Evolutionary conservation across 2,113 vertebrate species (phyloP).

Genomic region (Lathamus discolor): DNA sequence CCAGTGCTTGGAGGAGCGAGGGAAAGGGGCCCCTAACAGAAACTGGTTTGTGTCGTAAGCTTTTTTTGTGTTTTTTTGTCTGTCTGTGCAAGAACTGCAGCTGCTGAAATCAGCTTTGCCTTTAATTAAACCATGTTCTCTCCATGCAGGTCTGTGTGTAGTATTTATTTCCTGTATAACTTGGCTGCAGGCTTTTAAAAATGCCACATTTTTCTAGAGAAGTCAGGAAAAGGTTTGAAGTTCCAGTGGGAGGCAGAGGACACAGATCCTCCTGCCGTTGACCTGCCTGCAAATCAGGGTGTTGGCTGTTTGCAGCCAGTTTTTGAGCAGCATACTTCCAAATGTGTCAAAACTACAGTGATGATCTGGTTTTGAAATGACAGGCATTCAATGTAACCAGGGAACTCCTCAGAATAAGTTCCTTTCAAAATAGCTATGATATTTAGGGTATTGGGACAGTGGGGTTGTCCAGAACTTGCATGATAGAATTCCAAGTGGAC

Average conservation of each 20-base stretch:
- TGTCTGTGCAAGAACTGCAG: constrained; percentile 87
- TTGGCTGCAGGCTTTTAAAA: background rate
- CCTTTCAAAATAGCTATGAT: background rate
- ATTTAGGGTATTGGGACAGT: background rate
- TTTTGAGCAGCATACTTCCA: background rate
- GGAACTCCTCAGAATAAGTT: background rate
- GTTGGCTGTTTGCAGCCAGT: background rate
- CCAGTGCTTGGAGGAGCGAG: constrained; percentile 24
- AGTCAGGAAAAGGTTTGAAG: background rate
- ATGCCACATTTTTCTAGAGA: background rate
- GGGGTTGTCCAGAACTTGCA: background rate
- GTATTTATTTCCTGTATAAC: constrained; percentile 15
- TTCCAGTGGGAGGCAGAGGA: background rate
- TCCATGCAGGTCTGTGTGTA: constrained; percentile 70
- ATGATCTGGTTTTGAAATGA: background rate
- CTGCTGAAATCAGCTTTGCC: constrained; percentile 90
- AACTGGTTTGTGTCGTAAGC: constrained; percentile 81
- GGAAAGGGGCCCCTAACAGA: constrained; percentile 64
- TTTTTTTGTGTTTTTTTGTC: constrained; percentile 81
- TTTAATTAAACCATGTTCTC: constrained; percentile 92
- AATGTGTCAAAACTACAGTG: background rate
- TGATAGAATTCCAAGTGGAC: background rate
- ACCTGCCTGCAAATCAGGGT: background rate
- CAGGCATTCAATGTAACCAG: background rate
- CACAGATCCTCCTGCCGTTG: background rate